Evolutionary conservation across 2,797 vertebrate genomes (phyloP), one percentile per base, ranked within the genome.

Genomic region (Gymnothorax javanicus): DNA sequence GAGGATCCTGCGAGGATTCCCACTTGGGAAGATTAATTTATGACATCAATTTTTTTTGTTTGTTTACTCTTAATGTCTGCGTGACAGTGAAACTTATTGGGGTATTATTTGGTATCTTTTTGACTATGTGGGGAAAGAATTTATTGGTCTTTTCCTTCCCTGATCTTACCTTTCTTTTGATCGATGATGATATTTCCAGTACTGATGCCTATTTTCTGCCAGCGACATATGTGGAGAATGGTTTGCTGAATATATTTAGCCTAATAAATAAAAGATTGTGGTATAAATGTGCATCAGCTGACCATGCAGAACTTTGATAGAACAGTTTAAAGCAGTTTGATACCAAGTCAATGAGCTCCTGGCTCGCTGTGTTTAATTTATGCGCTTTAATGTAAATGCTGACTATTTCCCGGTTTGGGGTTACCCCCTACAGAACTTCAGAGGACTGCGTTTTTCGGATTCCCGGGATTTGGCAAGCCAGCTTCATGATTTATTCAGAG

Each of bases 401-500:
- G 27, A 77, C 13, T 43, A 20, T 33, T 43, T 20, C 6, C 50
- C 17, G 33, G 33, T 77, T 5, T 5, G 33, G 27, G 73, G 73
- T 15, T 27, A 9, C 69, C n/a, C 25, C 52, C n/a, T n/a, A 52
- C 77, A 56, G 20, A 81, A 81, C 77, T n/a, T 50, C 13, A 58
- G 62, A 52, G 17, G 43, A 13, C 82, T 52, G 54, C 11, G 27
- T 84, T 82, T 13, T 83, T 83, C 84, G 81, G 27, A 67, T 69
- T 73, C 64, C 23, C 84, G 82, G 0, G 90, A 91, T 85, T 64
- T 93, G 89, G 89, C 77, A 89, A 90, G 90, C 92, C 91, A 93
- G 92, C 67, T 54, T 88, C 73, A 83, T 89, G 82, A 88, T 89
- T 86, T 82, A 87, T 87, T 82, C 9, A 90, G 85, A 7, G 12